A percentile compares a stretch with the other conserved stretches of the same genome.
Conservation (phyloP, 2,797 vertebrate species). For the Botia almorhae region DNA sequence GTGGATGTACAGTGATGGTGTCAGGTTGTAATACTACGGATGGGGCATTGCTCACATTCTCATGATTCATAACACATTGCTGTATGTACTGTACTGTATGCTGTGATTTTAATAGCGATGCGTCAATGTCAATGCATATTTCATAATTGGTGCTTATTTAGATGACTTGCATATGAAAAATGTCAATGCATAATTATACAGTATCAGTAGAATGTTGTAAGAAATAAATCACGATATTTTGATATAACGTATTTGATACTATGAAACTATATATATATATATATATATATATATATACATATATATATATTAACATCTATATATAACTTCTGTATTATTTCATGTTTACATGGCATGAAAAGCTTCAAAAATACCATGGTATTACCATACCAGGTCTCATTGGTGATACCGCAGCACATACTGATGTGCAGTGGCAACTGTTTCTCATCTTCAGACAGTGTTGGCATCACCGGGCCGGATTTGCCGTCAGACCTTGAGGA, state of each 20-base stretch:
- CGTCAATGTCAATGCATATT: background rate
- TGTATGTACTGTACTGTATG: too few relatives aligned
- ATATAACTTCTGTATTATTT: too few relatives aligned
- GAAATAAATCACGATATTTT: too few relatives aligned
- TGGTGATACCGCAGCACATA: background rate
- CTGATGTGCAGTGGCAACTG: conserved; percentile 4
- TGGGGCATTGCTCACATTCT: background rate
- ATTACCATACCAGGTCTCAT: too few relatives aligned
- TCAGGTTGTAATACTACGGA: background rate
- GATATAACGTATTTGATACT: too few relatives aligned
- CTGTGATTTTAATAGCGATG: too few relatives aligned
- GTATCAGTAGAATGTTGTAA: too few relatives aligned
- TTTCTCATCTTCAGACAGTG: conserved; percentile 9
- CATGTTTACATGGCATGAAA: background rate
- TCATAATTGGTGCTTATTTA: background rate
- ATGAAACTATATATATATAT: too few relatives aligned
- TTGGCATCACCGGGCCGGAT: conserved; percentile 35
- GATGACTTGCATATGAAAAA: too few relatives aligned
- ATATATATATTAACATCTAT: too few relatives aligned
- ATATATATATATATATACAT: too few relatives aligned
- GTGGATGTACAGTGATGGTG: background rate
- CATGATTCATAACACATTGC: background rate
- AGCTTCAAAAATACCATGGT: background rate
- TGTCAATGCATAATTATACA: too few relatives aligned
- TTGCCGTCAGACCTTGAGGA: conserved; percentile 33